These are phyloP conservation scores for Bagarius yarrelli DNA, from an alignment of 2,113 vertebrate genomes.

Conservation along the genomic window DNA sequence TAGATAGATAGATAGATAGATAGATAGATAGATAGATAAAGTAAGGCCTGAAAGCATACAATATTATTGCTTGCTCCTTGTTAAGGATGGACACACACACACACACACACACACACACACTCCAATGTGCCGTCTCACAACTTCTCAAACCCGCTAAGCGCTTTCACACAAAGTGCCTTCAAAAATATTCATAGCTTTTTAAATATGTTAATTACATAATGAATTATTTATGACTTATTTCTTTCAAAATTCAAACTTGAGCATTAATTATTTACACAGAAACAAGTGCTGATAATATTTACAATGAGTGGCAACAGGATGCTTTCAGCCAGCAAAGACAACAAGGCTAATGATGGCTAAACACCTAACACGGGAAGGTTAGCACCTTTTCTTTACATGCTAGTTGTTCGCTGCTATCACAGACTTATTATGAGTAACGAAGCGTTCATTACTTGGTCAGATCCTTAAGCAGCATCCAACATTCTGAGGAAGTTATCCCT, in stretches of 20 bases:
- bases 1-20: too few species aligned
- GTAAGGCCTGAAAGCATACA: neutral
- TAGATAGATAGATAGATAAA: neutral
- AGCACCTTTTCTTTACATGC: neutral
- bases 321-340: neutral
- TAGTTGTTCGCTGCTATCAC: neutral
- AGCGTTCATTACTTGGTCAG: neutral
- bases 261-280: neutral
- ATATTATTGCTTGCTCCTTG: neutral
- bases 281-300: neutral
- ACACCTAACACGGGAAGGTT: neutral
- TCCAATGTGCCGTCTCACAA: slow-evolving; percentile 24
- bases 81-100: neutral
- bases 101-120: slow-evolving; percentile 22
- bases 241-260: neutral
- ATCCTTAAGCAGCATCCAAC: neutral
- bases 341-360: neutral
- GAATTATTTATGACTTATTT: neutral
- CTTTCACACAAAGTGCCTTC: slow-evolving; percentile 26
- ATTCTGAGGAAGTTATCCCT: neutral
- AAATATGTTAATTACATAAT: neutral
- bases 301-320: neutral
- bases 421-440: neutral
- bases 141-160: slow-evolving; percentile 6
- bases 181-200: neutral